phyloP scores from a whole-genome alignment of 1,140 invertebrate genomes.

The Drosophila bocki region DNA sequence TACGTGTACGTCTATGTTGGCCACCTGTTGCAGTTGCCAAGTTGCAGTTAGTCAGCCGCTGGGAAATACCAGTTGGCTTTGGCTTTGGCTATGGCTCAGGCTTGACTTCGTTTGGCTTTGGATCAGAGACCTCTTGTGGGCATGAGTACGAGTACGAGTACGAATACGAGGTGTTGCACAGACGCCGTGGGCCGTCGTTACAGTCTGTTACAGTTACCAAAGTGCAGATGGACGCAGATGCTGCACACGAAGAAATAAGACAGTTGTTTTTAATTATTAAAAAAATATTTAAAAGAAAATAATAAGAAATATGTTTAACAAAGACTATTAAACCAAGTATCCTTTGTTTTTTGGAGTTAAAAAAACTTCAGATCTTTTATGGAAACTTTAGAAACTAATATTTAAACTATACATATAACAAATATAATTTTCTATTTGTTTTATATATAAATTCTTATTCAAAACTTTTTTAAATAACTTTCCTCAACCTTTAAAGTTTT shows the following conservation, averaged over 20 bases:
- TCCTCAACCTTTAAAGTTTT: neutral
- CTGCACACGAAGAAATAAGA: constrained; percentile 9
- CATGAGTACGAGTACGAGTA: constrained; percentile 1
- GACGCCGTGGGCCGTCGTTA: constrained; percentile 71
- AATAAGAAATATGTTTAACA: neutral
- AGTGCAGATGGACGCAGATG: constrained; percentile 39
- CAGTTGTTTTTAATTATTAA: neutral
- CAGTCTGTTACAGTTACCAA: constrained; percentile 57
- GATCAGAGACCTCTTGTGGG: constrained; percentile 30
- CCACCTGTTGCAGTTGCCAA: constrained; percentile 68
- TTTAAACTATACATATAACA: too few relatives aligned
- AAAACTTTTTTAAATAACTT: neutral
- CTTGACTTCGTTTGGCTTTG: constrained; percentile 39
- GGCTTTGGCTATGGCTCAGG: neutral
- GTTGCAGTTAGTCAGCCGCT: constrained; percentile 73
- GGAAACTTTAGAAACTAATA: too few relatives aligned
- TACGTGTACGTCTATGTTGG: constrained; percentile 46
- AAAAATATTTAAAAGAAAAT: neutral
- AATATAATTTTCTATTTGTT: too few relatives aligned
- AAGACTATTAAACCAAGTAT: neutral
- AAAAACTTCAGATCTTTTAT: too few relatives aligned
- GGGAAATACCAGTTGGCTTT: constrained; percentile 75
- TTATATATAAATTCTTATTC: too few relatives aligned
- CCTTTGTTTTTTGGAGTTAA: too few relatives aligned
- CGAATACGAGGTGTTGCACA: constrained; percentile 67